phyloP scores from a whole-genome alignment of 2,113 vertebrate genomes.

The Podiceps cristatus region DNA sequence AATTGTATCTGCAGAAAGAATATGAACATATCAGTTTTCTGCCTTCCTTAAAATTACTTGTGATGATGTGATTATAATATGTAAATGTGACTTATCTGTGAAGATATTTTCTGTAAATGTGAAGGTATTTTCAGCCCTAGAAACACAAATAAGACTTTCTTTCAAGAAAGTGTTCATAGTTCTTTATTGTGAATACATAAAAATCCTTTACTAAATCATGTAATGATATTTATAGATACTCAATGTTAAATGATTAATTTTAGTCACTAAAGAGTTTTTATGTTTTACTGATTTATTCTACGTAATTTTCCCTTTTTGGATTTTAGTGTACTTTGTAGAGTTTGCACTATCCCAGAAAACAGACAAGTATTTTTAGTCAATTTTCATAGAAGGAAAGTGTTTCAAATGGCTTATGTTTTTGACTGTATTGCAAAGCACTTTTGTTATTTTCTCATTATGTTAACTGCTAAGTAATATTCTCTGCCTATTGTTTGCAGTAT shows the following conservation, averaged over 20 bases:
- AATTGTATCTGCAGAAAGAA: constrained; percentile 33
- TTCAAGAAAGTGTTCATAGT: not conserved
- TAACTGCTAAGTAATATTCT: constrained; percentile 27
- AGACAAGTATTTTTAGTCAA: not conserved
- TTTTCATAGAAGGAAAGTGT: not conserved
- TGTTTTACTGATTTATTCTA: constrained; percentile 14
- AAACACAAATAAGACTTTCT: constrained; percentile 16
- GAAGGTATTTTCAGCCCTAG: constrained; percentile 16
- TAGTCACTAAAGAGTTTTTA: not conserved
- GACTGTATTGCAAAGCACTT: constrained; percentile 11
- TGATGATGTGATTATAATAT: constrained; percentile 6
- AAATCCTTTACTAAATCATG: not conserved
- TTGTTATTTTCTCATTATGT: constrained; percentile 14
- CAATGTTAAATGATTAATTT: not conserved
- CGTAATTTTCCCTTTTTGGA: not conserved
- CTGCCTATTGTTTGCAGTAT: constrained; percentile 25
- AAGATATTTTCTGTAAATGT: not conserved
- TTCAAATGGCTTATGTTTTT: not conserved
- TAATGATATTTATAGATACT: constrained; percentile 17
- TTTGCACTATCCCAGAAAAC: not conserved
- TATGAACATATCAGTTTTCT: not conserved
- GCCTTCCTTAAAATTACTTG: constrained; percentile 14
- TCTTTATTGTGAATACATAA: not conserved
- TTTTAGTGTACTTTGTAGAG: not conserved
- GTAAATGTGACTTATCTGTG: constrained; percentile 26